A percentile compares a stretch with the other conserved stretches of the same genome.
Evolutionary conservation across 2,888 invertebrate species (phyloP).

Genomic region (Drosophila maculinotata): DNA sequence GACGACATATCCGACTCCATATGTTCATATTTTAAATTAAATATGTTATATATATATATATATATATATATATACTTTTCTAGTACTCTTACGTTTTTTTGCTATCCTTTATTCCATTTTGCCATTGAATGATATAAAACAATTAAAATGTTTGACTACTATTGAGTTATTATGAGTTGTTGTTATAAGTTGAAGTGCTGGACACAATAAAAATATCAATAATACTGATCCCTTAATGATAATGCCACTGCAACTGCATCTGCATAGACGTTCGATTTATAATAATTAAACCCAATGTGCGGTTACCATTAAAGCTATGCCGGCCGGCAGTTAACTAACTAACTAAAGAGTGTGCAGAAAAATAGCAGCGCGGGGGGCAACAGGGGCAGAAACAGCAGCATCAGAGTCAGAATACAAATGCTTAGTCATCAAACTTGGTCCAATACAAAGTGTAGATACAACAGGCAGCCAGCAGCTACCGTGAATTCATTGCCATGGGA

Average conservation of each 20-base stretch:
- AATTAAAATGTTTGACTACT: too few relatives aligned
- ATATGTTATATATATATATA: too few relatives aligned
- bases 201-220: slow-evolving; percentile 18
- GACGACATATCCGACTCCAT: too few relatives aligned
- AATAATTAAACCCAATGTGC: slow-evolving; percentile 54
- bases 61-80: too few relatives aligned
- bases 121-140: too few relatives aligned
- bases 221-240: slow-evolving; percentile 33
- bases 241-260: slow-evolving; percentile 30
- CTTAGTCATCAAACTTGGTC: slow-evolving; percentile 79
- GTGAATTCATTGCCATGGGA: slow-evolving; percentile 35
- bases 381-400: slow-evolving; percentile 6
- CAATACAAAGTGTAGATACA: slow-evolving; percentile 64
- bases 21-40: too few relatives aligned
- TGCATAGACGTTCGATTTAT: slow-evolving; percentile 3
- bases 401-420: slow-evolving; percentile 58
- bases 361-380: too few relatives aligned
- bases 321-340: slow-evolving; percentile 56
- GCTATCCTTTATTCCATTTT: too few relatives aligned
- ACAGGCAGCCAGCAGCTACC: slow-evolving; percentile 53
- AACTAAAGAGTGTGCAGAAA: too few relatives aligned
- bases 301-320: slow-evolving; percentile 73
- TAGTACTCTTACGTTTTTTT: too few relatives aligned
- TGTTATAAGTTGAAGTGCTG: slow-evolving; percentile 22
- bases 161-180: too few relatives aligned